Evolutionary conservation across 2,113 vertebrate genomes (phyloP).

Genomic region (Boulengerochromis microlepis): DNA sequence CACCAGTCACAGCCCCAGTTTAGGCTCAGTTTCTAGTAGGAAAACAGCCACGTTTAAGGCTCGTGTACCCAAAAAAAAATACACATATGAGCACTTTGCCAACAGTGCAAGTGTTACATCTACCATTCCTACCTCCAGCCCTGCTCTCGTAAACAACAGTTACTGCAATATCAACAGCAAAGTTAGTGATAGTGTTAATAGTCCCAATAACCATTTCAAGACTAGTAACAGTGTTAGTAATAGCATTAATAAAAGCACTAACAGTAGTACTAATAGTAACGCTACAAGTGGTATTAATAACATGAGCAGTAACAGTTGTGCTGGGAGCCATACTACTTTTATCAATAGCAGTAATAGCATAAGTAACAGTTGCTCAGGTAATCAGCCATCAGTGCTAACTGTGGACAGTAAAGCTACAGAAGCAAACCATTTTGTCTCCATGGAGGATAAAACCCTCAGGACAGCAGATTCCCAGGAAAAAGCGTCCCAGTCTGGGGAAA

Average conservation of each 20-base stretch:
- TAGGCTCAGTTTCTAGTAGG: constrained; percentile 72
- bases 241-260: constrained; percentile 33
- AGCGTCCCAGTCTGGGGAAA: constrained; percentile 34
- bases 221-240: constrained; percentile 42
- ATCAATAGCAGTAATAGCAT: constrained; percentile 48
- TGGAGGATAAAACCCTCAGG: constrained; percentile 34
- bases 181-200: constrained; percentile 28
- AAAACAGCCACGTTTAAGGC: constrained; percentile 91
- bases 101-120: constrained; percentile 36
- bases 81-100: constrained; percentile 77
- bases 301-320: constrained; percentile 27
- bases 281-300: constrained; percentile 9
- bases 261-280: constrained; percentile 21
- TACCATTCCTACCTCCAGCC: constrained; percentile 51
- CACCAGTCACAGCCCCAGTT: constrained; percentile 59
- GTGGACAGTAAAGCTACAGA: constrained; percentile 34
- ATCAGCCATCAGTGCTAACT: constrained; percentile 48
- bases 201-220: constrained; percentile 14
- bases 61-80: constrained; percentile 85
- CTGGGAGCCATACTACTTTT: constrained; percentile 36
- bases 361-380: constrained; percentile 64
- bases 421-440: constrained; percentile 31
- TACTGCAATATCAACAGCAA: constrained; percentile 48
- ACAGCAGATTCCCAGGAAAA: constrained; percentile 30
- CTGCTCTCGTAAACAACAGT: constrained; percentile 42